Base-by-base conservation (phyloP, 2,113 vertebrate genomes). In the Oryctolagus cuniculus region DNA sequence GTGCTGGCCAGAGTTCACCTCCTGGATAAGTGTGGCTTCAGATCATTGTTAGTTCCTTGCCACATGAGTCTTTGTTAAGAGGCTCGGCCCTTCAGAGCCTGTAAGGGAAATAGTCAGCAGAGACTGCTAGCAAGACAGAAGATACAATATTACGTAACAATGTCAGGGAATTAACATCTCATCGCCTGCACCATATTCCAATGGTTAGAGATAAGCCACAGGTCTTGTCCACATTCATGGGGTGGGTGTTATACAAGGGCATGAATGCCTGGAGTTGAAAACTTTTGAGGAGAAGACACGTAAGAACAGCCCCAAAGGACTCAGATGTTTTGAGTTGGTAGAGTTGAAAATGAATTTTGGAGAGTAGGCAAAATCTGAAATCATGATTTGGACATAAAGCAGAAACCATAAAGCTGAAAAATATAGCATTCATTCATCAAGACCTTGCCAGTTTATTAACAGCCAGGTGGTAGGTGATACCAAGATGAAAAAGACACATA, bases 291-390 rank as follows among this genome's bases (percentile, higher is more conserved):
- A 19, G 8, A 2, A 4, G 10, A 19, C 38, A 17, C 13, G 49
- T 64, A 24, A n/a, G 16, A 31, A 44, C 44, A 6, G 11, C 2
- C 3, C 3, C 73, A 12, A 19, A 1, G 64, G 10, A 0, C 15
- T 17, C 5, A 5, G 16, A 73, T 36, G 16, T 72, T 36, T 53
- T 29, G 19, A 22, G 8, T 44, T 69, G 36, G 27, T 89, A 63
- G 66, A 27, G 21, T 78, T 73, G 69, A 93, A 72, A 67, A 13
- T 86, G 36, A 5, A 1, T 78, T 63, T 63, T 38, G 38, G 31
- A 79, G n/a, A 69, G 2, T 9, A 78, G 4, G 1, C 13, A 22
- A n/a, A 78, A 92, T 25, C 0, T 24, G 17, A 12, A 27, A 29
- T 72, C 67, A 55, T 84, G 83, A 80, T 51, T 77, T 77, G 29